A percentile compares a stretch with the other conserved stretches of the same genome.
These are phyloP conservation scores for Enteromius unitaeniatus DNA, from an alignment of 2,797 vertebrate species.

Conservation along the genomic window DNA sequence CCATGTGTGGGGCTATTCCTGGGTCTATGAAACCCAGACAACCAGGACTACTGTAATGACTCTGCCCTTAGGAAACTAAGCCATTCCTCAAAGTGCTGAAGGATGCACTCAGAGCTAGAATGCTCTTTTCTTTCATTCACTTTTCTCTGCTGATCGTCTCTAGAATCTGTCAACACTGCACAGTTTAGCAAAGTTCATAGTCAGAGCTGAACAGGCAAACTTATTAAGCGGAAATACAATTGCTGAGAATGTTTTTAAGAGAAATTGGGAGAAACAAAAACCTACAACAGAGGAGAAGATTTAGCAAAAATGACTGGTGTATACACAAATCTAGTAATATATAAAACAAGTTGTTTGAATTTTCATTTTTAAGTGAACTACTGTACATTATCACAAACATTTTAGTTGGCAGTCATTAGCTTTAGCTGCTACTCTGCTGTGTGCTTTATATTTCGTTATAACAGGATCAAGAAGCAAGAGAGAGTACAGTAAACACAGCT, in stretches of 20 bases:
- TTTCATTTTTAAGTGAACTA: background rate
- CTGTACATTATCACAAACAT: background rate
- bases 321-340: background rate
- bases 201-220: background rate
- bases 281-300: background rate
- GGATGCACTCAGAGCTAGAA: slow-evolving; percentile 22
- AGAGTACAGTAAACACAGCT: background rate
- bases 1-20: slow-evolving; percentile 26
- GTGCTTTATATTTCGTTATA: slow-evolving; percentile 2
- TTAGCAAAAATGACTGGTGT: background rate
- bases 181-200: background rate
- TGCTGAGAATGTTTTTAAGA: background rate
- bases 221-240: background rate
- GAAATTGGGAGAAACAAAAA: background rate
- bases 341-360: background rate
- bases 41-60: slow-evolving; percentile 23
- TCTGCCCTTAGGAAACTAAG: slow-evolving; percentile 37
- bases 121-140: background rate
- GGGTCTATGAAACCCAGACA: slow-evolving; percentile 26
- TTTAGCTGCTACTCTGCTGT: background rate
- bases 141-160: background rate
- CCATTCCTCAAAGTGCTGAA: slow-evolving; percentile 45
- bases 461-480: background rate
- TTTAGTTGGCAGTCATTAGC: background rate
- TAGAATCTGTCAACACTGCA: background rate